These are phyloP conservation scores for Lepidothrix coronata DNA, from an alignment of 2,113 vertebrate species.

Conservation along the genomic window DNA sequence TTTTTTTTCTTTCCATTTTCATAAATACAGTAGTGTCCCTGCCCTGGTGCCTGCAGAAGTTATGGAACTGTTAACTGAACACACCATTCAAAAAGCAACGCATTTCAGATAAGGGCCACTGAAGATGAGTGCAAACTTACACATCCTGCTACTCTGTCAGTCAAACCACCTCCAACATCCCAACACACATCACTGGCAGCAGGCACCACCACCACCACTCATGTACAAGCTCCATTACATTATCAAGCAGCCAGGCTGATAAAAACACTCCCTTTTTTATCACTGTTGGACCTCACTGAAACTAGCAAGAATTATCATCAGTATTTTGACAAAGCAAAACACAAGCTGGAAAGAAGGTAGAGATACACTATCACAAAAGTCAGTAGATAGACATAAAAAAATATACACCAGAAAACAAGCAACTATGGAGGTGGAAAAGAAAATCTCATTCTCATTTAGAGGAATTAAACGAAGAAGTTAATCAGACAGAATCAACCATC, in stretches of 20 bases:
- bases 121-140: not conserved
- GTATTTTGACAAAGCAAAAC: not conserved
- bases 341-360: not conserved
- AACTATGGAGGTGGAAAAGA: not conserved
- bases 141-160: not conserved
- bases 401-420: not conserved
- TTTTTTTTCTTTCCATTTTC: not conserved
- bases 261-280: not conserved
- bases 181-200: not conserved
- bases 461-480: not conserved
- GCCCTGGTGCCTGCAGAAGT: not conserved
- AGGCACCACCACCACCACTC: not conserved
- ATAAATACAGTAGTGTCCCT: not conserved
- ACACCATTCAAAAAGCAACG: not conserved
- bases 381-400: not conserved
- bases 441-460: not conserved
- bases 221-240: accelerated
- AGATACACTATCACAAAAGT: not conserved
- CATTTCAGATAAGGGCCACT: not conserved
- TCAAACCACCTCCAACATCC: not conserved
- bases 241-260: not conserved
- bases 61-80: not conserved
- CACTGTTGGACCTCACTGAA: not conserved
- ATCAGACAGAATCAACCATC: not conserved
- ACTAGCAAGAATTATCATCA: not conserved